A percentile compares a stretch with the other conserved stretches of the same genome.
phyloP scores from a whole-genome alignment of 2,797 vertebrate species.

The Trachops cirrhosus region DNA sequence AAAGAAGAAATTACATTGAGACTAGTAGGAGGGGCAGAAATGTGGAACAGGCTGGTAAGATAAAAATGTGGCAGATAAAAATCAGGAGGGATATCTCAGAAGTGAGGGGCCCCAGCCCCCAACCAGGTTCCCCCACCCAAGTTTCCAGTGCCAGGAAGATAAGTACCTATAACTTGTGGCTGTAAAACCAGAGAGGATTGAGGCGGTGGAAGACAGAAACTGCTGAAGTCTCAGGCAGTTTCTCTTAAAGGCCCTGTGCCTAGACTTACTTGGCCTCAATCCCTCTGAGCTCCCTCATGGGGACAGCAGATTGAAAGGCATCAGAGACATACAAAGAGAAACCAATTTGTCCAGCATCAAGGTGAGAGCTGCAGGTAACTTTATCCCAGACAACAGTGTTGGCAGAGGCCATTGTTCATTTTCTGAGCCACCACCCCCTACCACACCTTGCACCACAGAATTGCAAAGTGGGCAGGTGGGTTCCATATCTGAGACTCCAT shows the following conservation, averaged over 20 bases:
- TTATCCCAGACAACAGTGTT: not conserved
- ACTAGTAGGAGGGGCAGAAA: not conserved
- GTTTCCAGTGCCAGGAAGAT: not conserved
- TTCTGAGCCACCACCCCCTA: not conserved
- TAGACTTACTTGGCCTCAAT: not conserved
- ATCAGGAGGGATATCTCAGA: not conserved
- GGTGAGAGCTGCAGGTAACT: not conserved
- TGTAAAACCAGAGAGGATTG: not conserved
- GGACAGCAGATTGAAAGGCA: not conserved
- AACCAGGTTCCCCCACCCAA: not conserved
- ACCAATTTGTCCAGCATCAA: not conserved
- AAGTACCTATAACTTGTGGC: not conserved
- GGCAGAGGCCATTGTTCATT: not conserved
- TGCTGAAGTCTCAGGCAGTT: not conserved
- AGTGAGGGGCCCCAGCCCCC: not conserved
- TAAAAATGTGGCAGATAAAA: not conserved
- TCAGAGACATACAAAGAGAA: no score
- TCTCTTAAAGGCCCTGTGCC: not conserved
- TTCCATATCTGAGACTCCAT: not conserved
- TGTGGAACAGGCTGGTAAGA: not conserved
- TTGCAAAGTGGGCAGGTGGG: not conserved
- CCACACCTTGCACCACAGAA: not conserved
- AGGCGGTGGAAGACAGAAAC: not conserved
- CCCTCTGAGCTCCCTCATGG: not conserved
- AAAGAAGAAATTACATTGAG: not conserved